These are phyloP conservation scores for Hippocampus guttulatus DNA, from an alignment of 2,113 vertebrate species.

Conservation along the genomic window DNA sequence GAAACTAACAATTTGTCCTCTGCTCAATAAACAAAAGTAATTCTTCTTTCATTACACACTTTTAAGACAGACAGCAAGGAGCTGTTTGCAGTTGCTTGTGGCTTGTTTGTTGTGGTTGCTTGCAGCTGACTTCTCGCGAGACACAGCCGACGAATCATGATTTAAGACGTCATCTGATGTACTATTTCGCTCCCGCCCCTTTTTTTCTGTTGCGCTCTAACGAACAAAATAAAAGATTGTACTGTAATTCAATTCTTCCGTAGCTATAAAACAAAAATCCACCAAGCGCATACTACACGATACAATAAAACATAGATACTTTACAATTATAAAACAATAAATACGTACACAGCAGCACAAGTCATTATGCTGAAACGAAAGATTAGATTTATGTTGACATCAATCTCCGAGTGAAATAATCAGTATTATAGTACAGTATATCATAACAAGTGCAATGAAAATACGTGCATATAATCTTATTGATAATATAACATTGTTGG, in stretches of 20 bases:
- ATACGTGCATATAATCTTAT: neutral
- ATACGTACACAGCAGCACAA: too few relatives aligned
- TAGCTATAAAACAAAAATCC: too few relatives aligned
- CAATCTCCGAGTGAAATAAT: neutral
- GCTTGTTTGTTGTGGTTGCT: constrained; percentile 39
- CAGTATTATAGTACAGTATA: neutral
- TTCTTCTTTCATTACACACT: neutral
- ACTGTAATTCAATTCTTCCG: too few relatives aligned
- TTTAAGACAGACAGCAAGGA: neutral
- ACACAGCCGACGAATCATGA: constrained; percentile 34
- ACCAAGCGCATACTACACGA: neutral
- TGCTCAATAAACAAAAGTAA: neutral
- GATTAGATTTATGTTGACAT: neutral
- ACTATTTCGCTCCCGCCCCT: too few relatives aligned
- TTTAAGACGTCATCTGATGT: neutral
- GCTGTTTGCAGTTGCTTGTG: neutral
- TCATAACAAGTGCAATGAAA: neutral
- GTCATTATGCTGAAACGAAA: too few relatives aligned
- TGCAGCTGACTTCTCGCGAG: constrained; percentile 2
- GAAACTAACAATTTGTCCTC: neutral
- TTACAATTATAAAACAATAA: neutral
- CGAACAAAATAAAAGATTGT: too few relatives aligned
- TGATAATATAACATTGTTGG: constrained; percentile 21
- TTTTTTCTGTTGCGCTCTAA: too few relatives aligned
- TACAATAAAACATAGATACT: too few relatives aligned